These are phyloP conservation scores for Heteropelma amictum DNA, from an alignment of 2,888 invertebrate species.

Conservation along the genomic window DNA sequence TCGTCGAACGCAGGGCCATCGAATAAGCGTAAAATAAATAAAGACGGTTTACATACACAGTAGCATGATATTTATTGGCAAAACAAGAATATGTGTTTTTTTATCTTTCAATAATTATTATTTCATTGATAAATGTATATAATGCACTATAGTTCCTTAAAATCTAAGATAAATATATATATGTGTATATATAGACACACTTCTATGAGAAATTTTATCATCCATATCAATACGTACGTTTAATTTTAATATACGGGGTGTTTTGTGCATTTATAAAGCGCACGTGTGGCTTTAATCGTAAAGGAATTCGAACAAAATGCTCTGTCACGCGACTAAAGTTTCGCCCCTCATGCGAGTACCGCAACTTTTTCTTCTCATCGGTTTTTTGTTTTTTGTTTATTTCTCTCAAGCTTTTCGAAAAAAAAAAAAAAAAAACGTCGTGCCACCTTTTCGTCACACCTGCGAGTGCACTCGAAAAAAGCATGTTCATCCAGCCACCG, in stretches of 20 bases:
- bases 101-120: no score
- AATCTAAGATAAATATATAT: slow-evolving; percentile 66
- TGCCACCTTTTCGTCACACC: no score
- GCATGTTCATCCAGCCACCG: no score
- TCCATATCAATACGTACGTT: slow-evolving; percentile 7
- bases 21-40: slow-evolving; percentile 74
- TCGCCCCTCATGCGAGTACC: slow-evolving; percentile 9
- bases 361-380: background rate
- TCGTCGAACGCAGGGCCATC: slow-evolving; percentile 65
- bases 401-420: background rate
- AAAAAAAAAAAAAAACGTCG: background rate
- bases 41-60: slow-evolving; percentile 74
- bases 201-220: slow-evolving; percentile 38
- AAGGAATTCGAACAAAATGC: slow-evolving; percentile 16
- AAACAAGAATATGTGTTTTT: slow-evolving; percentile 70
- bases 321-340: slow-evolving; percentile 24
- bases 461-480: background rate
- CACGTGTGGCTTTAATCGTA: background rate
- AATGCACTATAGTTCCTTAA: slow-evolving; percentile 73
- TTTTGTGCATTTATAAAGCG: slow-evolving; percentile 32
- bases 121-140: no score
- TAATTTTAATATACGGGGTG: slow-evolving; percentile 27
- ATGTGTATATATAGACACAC: no score
- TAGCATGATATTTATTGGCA: slow-evolving; percentile 77
- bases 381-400: background rate